A percentile compares a stretch with the other conserved stretches of the same genome.
phyloP scores from a whole-genome alignment of 1,140 invertebrate genomes.

The Delia radicum region DNA sequence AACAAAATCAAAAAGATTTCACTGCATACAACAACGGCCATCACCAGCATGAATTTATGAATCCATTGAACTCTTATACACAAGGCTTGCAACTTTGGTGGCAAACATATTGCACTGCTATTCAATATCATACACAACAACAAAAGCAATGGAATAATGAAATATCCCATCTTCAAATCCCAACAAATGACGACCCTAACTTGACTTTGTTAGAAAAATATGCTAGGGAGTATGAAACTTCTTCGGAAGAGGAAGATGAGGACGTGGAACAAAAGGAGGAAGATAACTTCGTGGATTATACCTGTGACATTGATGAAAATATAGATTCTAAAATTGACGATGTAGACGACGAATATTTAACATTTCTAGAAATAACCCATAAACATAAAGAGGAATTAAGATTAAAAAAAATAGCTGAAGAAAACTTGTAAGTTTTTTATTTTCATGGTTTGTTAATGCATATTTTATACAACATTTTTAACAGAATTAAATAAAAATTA shows the following conservation, averaged over 20 bases:
- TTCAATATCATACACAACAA: not conserved
- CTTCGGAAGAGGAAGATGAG: not conserved
- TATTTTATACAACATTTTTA: too few relatives aligned
- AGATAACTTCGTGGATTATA: not conserved
- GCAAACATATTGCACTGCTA: conserved; percentile 1
- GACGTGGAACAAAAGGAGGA: not conserved
- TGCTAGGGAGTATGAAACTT: conserved; percentile 5
- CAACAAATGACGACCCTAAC: not conserved
- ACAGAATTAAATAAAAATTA: too few relatives aligned
- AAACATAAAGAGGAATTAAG: not conserved
- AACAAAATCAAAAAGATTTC: not conserved
- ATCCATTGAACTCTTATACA: not conserved
- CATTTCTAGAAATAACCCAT: conserved; percentile 10
- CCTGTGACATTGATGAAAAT: not conserved
- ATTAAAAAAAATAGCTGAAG: not conserved
- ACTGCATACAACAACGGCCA: not conserved
- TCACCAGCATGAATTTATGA: not conserved
- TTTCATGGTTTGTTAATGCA: too few relatives aligned
- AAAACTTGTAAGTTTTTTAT: not conserved
- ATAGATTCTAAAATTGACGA: not conserved
- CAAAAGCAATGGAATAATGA: not conserved
- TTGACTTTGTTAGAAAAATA: not conserved
- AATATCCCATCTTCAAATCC: too few relatives aligned
- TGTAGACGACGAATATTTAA: conserved; percentile 1
- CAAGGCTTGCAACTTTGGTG: not conserved